Conservation (phyloP, 1,140 invertebrate species). For the Magallana angulata region DNA sequence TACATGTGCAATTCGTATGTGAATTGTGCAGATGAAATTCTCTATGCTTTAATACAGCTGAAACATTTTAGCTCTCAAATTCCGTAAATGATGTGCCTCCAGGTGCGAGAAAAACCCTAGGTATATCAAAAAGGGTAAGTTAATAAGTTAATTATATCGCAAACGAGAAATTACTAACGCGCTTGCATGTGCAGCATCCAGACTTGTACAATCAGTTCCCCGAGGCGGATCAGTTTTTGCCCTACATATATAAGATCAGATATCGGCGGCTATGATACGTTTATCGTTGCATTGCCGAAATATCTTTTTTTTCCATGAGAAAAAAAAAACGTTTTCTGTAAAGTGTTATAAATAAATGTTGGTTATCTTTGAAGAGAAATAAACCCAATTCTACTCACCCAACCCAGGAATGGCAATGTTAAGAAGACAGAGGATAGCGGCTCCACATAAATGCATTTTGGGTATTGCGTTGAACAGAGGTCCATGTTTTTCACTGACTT, state of each 20-base stretch:
- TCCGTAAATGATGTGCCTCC: not conserved
- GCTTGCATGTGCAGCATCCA: not conserved
- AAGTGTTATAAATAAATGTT: too few species aligned
- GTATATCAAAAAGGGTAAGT: not conserved
- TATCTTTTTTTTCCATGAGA: not conserved
- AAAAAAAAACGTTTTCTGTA: too few species aligned
- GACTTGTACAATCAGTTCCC: too few species aligned
- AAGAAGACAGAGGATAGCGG: conserved; percentile 79
- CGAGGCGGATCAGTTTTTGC: not conserved
- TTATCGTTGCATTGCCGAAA: not conserved
- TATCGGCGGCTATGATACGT: conserved; percentile 2
- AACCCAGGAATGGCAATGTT: conserved; percentile 81
- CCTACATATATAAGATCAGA: not conserved
- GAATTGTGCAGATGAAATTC: not conserved
- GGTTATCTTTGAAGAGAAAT: too few species aligned
- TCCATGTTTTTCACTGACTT: conserved; percentile 80
- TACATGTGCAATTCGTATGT: not conserved
- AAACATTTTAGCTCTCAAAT: not conserved
- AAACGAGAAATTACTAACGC: not conserved
- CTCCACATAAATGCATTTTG: conserved; percentile 80
- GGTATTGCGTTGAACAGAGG: conserved; percentile 81
- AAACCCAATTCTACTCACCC: conserved; percentile 75
- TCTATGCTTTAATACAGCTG: not conserved
- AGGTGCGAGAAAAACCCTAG: not conserved
- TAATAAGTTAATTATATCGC: not conserved